Percentiles rank a stretch among this genome's conserved stretches.
These are phyloP conservation scores for Epinotia bilunana DNA, from an alignment of 2,888 invertebrate genomes.

Conservation along the genomic window DNA sequence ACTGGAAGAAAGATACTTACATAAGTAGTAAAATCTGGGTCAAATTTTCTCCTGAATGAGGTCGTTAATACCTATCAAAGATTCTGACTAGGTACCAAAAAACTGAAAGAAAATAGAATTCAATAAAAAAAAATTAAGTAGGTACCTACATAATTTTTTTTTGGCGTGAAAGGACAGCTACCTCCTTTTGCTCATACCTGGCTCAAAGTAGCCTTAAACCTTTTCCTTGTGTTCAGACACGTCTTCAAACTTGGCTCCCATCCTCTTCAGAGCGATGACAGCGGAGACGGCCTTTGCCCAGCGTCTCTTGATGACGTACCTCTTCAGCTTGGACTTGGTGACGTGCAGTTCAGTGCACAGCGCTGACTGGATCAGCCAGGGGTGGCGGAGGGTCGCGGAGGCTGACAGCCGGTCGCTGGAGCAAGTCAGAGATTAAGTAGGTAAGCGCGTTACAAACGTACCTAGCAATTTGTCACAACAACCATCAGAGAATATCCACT, in stretches of 20 bases:
- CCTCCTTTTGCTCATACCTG: too few species aligned
- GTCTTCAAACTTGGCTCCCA: constrained; percentile 91
- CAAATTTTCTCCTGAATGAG: too few species aligned
- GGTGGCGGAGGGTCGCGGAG: constrained; percentile 88
- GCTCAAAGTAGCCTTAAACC: neutral
- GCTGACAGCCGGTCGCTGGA: constrained; percentile 90
- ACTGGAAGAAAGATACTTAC: too few species aligned
- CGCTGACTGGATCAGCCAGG: constrained; percentile 89
- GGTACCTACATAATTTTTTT: too few species aligned
- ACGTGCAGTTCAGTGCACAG: constrained; percentile 88
- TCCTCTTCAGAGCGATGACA: constrained; percentile 92
- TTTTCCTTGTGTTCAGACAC: constrained; percentile 55
- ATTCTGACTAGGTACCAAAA: too few species aligned
- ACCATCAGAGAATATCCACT: too few species aligned
- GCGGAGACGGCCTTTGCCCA: constrained; percentile 96
- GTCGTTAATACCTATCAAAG: too few species aligned
- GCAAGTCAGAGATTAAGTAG: constrained; percentile 39
- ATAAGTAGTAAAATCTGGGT: too few species aligned
- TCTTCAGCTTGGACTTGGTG: constrained; percentile 91
- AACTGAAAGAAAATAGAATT: too few species aligned
- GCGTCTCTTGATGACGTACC: constrained; percentile 94
- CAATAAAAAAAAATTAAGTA: too few species aligned
- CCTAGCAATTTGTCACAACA: neutral
- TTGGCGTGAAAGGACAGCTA: too few species aligned
- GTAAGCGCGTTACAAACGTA: neutral